Evolutionary conservation across 2,888 invertebrate genomes (phyloP).

Genomic region (Sphinx pinastri): DNA sequence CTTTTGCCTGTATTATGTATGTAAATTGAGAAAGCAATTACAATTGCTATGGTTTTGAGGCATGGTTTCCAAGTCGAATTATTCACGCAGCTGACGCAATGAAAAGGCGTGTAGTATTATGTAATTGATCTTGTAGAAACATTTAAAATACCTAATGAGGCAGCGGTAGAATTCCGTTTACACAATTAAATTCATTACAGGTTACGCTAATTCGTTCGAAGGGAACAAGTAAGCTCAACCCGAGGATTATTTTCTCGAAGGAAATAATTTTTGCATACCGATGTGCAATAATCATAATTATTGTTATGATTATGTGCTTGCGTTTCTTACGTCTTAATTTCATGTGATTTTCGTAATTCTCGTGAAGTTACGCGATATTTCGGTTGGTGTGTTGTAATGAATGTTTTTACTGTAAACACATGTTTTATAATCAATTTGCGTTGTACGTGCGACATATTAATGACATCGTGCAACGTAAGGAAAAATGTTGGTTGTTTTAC

Average conservation of each 20-base stretch:
- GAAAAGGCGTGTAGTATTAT: slow-evolving; percentile 11
- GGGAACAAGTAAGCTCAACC: slow-evolving; percentile 70
- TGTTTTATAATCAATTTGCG: background rate
- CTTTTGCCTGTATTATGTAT: slow-evolving; percentile 12
- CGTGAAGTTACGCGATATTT: slow-evolving; percentile 49
- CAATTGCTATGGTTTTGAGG: slow-evolving; percentile 24
- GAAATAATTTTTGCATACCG: slow-evolving; percentile 70
- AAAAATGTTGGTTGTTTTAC: too few species aligned
- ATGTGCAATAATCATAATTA: slow-evolving; percentile 63
- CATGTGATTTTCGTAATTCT: slow-evolving; percentile 50
- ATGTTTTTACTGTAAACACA: slow-evolving; percentile 14
- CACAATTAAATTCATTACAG: slow-evolving; percentile 71
- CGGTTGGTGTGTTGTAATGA: slow-evolving; percentile 34
- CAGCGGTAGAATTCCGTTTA: slow-evolving; percentile 60
- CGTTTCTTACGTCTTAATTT: slow-evolving; percentile 52
- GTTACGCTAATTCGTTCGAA: slow-evolving; percentile 64
- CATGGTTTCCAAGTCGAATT: slow-evolving; percentile 3
- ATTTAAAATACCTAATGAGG: slow-evolving; percentile 49
- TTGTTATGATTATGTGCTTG: slow-evolving; percentile 56
- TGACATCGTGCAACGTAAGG: too few species aligned
- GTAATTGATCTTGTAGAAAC: slow-evolving; percentile 24
- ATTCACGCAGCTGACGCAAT: slow-evolving; percentile 16
- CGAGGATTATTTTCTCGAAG: slow-evolving; percentile 45
- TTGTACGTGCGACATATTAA: background rate
- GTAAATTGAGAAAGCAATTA: slow-evolving; percentile 21